These are phyloP conservation scores for Catostomus latipinnis DNA, from an alignment of 2,797 vertebrate species.

Conservation along the genomic window DNA sequence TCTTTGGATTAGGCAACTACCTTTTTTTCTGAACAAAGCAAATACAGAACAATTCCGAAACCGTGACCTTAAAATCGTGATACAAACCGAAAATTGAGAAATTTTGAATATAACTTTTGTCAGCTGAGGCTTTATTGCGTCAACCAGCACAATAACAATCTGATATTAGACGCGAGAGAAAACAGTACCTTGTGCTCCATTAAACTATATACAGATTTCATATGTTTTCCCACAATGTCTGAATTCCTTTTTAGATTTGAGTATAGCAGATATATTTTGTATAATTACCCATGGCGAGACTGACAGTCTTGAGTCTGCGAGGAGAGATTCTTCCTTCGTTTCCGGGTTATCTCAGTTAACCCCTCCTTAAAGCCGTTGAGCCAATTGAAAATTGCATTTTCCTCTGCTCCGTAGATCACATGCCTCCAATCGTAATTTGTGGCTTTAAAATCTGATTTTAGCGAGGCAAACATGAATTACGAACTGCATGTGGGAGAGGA, in stretches of 20 bases:
- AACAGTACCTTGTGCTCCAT: neutral
- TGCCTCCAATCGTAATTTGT: constrained; percentile 66
- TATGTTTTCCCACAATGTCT: neutral
- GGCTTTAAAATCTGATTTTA: constrained; percentile 42
- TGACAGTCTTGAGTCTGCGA: constrained; percentile 8
- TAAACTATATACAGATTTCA: neutral
- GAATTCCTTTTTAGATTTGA: neutral
- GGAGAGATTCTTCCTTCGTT: constrained; percentile 45
- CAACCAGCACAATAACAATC: too few relatives aligned
- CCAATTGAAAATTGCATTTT: constrained; percentile 62
- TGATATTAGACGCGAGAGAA: neutral
- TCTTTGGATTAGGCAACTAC: too few relatives aligned
- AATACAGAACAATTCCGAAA: too few relatives aligned
- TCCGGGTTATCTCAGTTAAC: constrained; percentile 67
- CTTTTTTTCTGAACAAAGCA: too few relatives aligned
- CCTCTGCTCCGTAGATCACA: neutral
- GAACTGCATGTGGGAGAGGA: neutral
- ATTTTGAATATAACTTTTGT: too few relatives aligned
- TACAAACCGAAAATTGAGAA: too few relatives aligned
- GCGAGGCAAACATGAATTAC: constrained; percentile 61
- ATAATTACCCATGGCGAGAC: constrained; percentile 77
- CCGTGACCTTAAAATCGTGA: too few relatives aligned
- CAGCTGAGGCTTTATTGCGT: too few relatives aligned
- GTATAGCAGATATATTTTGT: constrained; percentile 6
- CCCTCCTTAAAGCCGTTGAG: constrained; percentile 56